A percentile compares a stretch with the other conserved stretches of the same genome.
These are phyloP conservation scores for Sarcophaga carnaria DNA, from an alignment of 2,888 invertebrate genomes.

Conservation along the genomic window DNA sequence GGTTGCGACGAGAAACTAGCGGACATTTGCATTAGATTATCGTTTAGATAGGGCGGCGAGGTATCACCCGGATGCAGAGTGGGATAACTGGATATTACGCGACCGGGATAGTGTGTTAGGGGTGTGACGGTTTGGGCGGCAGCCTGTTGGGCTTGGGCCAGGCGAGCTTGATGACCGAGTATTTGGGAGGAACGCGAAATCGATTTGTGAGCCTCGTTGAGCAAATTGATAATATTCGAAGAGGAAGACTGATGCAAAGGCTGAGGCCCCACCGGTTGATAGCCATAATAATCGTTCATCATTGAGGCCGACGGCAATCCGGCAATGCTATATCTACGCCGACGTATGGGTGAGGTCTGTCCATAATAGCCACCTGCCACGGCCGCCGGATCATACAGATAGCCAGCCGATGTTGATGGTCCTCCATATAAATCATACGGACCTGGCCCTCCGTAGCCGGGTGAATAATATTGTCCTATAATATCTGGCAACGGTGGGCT, in stretches of 20 bases:
- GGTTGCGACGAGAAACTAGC: conserved; percentile 81
- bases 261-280: conserved; percentile 74
- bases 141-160: conserved; percentile 74
- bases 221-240: conserved; percentile 81
- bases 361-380: conserved; percentile 70
- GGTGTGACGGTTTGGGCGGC: conserved; percentile 76
- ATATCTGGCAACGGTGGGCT: conserved; percentile 82
- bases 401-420: conserved; percentile 76
- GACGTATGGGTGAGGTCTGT: conserved; percentile 78
- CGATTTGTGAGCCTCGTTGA: conserved; percentile 82
- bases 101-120: conserved; percentile 77
- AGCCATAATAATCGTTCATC: conserved; percentile 81
- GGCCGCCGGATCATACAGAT: conserved; percentile 76
- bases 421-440: conserved; percentile 77
- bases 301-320: conserved; percentile 81
- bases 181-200: conserved; percentile 82
- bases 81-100: conserved; percentile 80
- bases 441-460: conserved; percentile 68
- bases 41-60: conserved; percentile 80
- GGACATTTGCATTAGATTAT: conserved; percentile 82
- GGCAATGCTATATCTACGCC: conserved; percentile 81
- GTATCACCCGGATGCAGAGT: conserved; percentile 79
- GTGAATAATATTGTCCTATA: conserved; percentile 79
- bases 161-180: conserved; percentile 79
- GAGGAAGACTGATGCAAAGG: conserved; percentile 78